Evolutionary conservation across 2,113 vertebrate species (phyloP), one percentile per base, ranked within the genome.

Genomic region (Catagonus wagneri): DNA sequence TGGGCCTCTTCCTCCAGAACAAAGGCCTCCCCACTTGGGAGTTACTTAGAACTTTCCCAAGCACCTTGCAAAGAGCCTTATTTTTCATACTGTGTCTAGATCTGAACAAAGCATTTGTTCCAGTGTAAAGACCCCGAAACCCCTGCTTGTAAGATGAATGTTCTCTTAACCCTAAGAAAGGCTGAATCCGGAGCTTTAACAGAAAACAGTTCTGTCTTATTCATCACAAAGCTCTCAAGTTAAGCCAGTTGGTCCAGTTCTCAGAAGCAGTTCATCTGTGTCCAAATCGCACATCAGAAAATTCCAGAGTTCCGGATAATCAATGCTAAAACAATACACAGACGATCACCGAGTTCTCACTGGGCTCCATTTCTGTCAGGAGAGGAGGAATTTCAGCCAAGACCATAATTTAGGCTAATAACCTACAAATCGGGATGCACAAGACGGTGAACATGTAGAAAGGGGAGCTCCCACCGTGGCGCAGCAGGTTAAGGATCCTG

Each of bases 41-140:
- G 52, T 50, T 89, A 74, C 27, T 3, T 90, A 96, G 85, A 95
- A 98, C 83, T 97, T 98, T 97, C 97, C 96, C 96, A 98, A 98
- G 97, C 97, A 98, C 97, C 98, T 98, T 97, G 22, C 80, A 97
- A 97, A 94, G 89, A 83, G 61, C 94, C 96, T 97, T 94, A 95
- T 96, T 98, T 98, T 96, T 97, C 98, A 97, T 50, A 80, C 60
- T 50, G 13, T 96, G 96, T 90, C 85, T 58, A 89, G 1, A 92
- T 80, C 81, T 89, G 88, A 36, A 95, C 97, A 79, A 96, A 96
- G 89, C 71, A 93, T 96, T 96, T 36, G 80, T 96, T 96, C 79
- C 23, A 80, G 13, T 74, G 80, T 16, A 94, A 83, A 96, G 85
- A 97, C 36, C 87, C 66, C 61, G 58, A 78, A 90, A 95, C 90